A percentile compares a stretch with the other conserved stretches of the same genome.
Conservation (phyloP, 2,888 invertebrate genomes). For the Sinhomidia bicolor region DNA sequence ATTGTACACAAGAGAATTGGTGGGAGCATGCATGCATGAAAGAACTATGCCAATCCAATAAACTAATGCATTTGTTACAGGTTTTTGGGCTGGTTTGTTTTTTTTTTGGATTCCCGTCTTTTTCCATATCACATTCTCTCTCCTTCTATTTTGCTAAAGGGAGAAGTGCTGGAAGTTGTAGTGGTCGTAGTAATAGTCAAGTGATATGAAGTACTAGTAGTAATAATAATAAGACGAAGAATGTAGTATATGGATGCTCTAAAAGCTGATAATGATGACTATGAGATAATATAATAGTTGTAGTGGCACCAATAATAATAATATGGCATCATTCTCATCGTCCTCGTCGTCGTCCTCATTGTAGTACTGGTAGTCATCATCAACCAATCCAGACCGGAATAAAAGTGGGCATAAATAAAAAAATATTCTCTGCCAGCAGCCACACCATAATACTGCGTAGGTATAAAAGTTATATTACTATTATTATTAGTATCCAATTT, state of each 20-base stretch:
- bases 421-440: background rate
- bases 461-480: background rate
- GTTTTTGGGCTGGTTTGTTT: slow-evolving; percentile 20
- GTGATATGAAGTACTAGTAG: slow-evolving; percentile 5
- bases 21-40: slow-evolving; percentile 14
- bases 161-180: background rate
- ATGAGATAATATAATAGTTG: slow-evolving; percentile 37
- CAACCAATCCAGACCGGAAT: slow-evolving; percentile 7
- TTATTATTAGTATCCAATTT: slow-evolving; percentile 24
- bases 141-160: background rate
- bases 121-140: background rate
- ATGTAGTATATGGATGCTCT: slow-evolving; percentile 9
- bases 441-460: background rate
- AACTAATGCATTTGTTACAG: slow-evolving; percentile 72
- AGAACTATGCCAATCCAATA: slow-evolving; percentile 69
- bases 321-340: slow-evolving; percentile 26
- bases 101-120: background rate
- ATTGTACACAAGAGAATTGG: slow-evolving; percentile 67
- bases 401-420: background rate
- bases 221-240: background rate
- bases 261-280: slow-evolving; percentile 6
- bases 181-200: slow-evolving; percentile 12
- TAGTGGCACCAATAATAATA: slow-evolving; percentile 45
- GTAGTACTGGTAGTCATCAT: too few species aligned
- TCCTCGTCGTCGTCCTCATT: background rate